Conservation (phyloP, 1,140 invertebrate genomes). For the Drosophila sucinea region DNA sequence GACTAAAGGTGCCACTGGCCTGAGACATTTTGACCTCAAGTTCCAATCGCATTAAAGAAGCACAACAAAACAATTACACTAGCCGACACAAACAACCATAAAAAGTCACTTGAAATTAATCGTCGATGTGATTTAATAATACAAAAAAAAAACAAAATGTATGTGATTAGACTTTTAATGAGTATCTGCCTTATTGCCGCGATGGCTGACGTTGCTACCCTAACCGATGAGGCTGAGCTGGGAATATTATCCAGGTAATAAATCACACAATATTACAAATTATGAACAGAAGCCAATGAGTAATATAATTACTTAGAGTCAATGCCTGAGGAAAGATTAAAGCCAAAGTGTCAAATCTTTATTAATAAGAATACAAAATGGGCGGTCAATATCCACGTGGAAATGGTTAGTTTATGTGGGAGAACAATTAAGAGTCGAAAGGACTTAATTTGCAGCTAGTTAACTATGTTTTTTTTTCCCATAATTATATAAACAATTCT, state of each 20-base stretch:
- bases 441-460: too few relatives aligned
- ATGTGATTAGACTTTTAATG: slow-evolving; percentile 41
- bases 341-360: too few relatives aligned
- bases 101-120: slow-evolving; percentile 12
- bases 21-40: slow-evolving; percentile 15
- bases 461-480: too few relatives aligned
- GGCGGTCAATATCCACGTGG: too few relatives aligned
- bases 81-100: slow-evolving; percentile 21
- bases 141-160: slow-evolving; percentile 23
- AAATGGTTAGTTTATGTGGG: too few relatives aligned
- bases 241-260: slow-evolving; percentile 42
- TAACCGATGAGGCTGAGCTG: slow-evolving; percentile 22
- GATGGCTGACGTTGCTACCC: slow-evolving; percentile 23
- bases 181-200: slow-evolving; percentile 35
- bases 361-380: too few relatives aligned
- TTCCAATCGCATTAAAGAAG: slow-evolving; percentile 17
- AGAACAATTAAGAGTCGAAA: too few relatives aligned
- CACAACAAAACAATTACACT: slow-evolving; percentile 22
- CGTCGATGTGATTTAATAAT: slow-evolving; percentile 23
- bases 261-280: background rate
- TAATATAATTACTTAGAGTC: background rate
- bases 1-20: slow-evolving; percentile 11
- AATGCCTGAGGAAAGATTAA: too few relatives aligned
- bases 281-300: background rate
- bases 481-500: too few relatives aligned